These are phyloP conservation scores for Leptura quadrifasciata DNA, from an alignment of 2,888 invertebrate species.

Conservation along the genomic window DNA sequence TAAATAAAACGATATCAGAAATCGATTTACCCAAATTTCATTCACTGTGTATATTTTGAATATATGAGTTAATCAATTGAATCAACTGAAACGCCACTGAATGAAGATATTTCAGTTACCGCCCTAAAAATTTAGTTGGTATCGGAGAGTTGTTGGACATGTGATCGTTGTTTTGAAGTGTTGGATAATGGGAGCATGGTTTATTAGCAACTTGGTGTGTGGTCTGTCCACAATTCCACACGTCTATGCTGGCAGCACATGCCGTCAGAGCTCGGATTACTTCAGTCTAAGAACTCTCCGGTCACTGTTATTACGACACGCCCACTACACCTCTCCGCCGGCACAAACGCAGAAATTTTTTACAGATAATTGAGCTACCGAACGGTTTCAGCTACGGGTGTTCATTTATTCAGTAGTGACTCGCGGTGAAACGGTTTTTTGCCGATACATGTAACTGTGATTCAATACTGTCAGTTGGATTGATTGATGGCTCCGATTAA, in stretches of 20 bases:
- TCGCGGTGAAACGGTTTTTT: constrained; percentile 32
- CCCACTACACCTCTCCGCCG: constrained; percentile 47
- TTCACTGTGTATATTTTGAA: too few relatives aligned
- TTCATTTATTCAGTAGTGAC: constrained; percentile 39
- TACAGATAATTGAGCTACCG: constrained; percentile 46
- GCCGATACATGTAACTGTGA: constrained; percentile 19
- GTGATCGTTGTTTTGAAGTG: constrained; percentile 20
- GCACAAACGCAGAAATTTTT: constrained; percentile 48
- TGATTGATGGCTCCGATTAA: constrained; percentile 30
- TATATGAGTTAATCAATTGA: too few relatives aligned
- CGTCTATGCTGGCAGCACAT: constrained; percentile 62
- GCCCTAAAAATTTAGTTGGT: constrained; percentile 13
- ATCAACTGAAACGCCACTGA: not conserved
- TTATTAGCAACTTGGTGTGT: constrained; percentile 48
- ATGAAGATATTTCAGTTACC: not conserved
- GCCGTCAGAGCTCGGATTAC: constrained; percentile 36
- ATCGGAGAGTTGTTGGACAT: constrained; percentile 15
- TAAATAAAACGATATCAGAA: too few relatives aligned
- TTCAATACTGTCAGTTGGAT: constrained; percentile 15
- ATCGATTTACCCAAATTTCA: too few relatives aligned
- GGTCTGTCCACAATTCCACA: constrained; percentile 57
- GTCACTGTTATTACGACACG: constrained; percentile 57
- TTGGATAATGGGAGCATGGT: constrained; percentile 31
- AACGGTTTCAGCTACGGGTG: constrained; percentile 36
- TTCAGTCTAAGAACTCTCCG: constrained; percentile 37